A percentile compares a stretch with the other conserved stretches of the same genome.
phyloP scores from a whole-genome alignment of 35 echinoderm and acorn worm genomes.

The Hemicentrotus pulcherrimus region DNA sequence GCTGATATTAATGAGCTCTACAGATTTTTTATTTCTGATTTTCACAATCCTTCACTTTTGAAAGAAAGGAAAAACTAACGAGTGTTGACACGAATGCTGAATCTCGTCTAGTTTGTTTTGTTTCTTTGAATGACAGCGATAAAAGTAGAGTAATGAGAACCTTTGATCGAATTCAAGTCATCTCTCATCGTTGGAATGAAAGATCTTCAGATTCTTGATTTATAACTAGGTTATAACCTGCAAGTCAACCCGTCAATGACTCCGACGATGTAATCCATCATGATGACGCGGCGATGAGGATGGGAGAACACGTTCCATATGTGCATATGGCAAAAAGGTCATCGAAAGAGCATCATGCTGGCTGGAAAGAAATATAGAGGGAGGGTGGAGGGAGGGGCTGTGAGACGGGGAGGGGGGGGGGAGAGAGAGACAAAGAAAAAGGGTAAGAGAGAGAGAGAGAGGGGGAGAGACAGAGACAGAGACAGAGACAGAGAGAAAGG shows the following conservation, averaged over 20 bases:
- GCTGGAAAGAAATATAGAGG: too few relatives aligned
- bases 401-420: too few relatives aligned
- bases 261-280: neutral
- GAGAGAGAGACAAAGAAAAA: too few relatives aligned
- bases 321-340: neutral
- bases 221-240: neutral
- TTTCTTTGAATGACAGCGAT: neutral
- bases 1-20: too few relatives aligned
- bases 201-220: neutral
- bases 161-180: neutral
- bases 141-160: neutral
- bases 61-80: too few relatives aligned
- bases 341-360: neutral
- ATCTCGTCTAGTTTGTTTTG: neutral
- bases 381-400: too few relatives aligned
- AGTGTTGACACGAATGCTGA: neutral
- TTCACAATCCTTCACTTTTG: too few relatives aligned
- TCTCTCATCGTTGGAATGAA: too few relatives aligned
- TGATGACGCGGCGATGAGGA: neutral
- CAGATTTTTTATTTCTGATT: too few relatives aligned
- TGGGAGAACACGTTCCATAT: neutral
- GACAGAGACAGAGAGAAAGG: too few relatives aligned
- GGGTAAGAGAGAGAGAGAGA: too few relatives aligned
- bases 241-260: neutral
- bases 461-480: too few relatives aligned